phyloP scores from a whole-genome alignment of 2,113 vertebrate genomes.

The Lagopus leucura region DNA sequence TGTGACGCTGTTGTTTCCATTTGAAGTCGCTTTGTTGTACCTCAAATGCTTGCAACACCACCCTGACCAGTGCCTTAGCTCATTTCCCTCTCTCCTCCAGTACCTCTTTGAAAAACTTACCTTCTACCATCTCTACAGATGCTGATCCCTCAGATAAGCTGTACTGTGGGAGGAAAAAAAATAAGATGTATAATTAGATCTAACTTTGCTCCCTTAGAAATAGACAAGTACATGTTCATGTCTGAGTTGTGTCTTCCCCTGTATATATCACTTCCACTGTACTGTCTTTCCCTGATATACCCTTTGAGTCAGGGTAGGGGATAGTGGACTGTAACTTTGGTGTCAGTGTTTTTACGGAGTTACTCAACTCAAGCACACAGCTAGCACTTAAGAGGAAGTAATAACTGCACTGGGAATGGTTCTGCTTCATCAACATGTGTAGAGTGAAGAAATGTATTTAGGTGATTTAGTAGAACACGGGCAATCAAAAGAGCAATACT shows the following conservation, averaged over 20 bases:
- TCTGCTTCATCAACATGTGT: not conserved
- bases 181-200: not conserved
- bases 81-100: not conserved
- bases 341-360: constrained; percentile 7
- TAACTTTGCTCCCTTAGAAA: not conserved
- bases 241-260: not conserved
- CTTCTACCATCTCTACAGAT: not conserved
- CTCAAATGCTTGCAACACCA: not conserved
- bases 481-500: not conserved
- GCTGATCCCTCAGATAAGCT: not conserved
- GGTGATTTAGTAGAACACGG: not conserved
- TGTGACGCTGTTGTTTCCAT: not conserved
- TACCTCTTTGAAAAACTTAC: not conserved
- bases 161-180: not conserved
- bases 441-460: not conserved
- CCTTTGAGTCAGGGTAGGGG: not conserved
- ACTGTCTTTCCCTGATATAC: not conserved
- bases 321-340: not conserved
- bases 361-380: not conserved
- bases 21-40: not conserved
- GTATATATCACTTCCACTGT: not conserved
- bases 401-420: not conserved
- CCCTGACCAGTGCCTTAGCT: not conserved
- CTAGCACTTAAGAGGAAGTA: constrained; percentile 29
- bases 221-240: not conserved